Percentiles rank a stretch among this genome's conserved stretches.
Evolutionary conservation across 2,113 vertebrate species (phyloP).

Genomic region (Megaptera novaeangliae): DNA sequence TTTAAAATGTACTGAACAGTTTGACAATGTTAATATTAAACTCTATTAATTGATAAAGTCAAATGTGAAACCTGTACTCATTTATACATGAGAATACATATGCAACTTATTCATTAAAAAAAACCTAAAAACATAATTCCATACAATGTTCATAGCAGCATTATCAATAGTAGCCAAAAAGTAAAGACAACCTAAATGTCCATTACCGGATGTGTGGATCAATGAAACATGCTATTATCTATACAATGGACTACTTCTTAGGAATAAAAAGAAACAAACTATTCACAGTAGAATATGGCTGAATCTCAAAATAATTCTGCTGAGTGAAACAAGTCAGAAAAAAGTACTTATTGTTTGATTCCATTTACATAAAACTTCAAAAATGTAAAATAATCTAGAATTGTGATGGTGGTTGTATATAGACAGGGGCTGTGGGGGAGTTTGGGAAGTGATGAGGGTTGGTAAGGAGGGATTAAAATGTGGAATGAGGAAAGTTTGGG

Average conservation of each 20-base stretch:
- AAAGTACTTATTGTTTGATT: too few relatives aligned
- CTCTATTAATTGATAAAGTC: background rate
- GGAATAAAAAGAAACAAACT: background rate
- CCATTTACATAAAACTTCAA: background rate
- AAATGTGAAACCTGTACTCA: background rate
- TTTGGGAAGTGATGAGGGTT: background rate
- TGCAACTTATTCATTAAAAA: background rate
- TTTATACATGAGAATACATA: background rate
- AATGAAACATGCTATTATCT: background rate
- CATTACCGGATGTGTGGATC: background rate
- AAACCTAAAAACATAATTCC: background rate
- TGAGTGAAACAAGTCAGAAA: too few relatives aligned
- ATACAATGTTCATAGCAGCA: background rate
- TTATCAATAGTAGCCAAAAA: background rate
- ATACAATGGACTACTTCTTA: background rate
- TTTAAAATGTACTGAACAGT: background rate
- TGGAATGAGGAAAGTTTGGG: background rate
- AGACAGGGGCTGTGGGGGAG: background rate
- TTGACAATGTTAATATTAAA: background rate
- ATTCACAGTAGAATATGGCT: background rate
- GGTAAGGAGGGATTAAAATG: background rate
- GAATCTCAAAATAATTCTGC: background rate
- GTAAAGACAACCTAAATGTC: background rate
- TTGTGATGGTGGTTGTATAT: background rate
- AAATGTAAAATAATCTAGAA: conserved; percentile 4